These are phyloP conservation scores for Lomographa bimaculata DNA, from an alignment of 2,888 invertebrate genomes.

Conservation along the genomic window DNA sequence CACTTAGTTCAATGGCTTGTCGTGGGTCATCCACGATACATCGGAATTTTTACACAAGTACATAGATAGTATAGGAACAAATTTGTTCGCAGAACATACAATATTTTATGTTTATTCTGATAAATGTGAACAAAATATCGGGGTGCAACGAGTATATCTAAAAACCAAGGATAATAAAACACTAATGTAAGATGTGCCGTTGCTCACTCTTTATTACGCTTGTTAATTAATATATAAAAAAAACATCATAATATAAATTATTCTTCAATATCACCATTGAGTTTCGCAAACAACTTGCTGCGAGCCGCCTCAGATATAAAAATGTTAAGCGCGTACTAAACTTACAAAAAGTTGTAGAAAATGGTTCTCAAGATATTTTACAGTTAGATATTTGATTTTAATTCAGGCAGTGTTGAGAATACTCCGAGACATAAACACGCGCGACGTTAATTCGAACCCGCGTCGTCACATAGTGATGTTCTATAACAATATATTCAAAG, in stretches of 20 bases:
- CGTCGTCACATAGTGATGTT: conserved; percentile 22
- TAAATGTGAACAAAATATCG: no score
- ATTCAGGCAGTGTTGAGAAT: background rate
- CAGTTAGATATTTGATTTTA: no score
- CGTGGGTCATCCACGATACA: no score
- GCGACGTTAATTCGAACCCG: no score
- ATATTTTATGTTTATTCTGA: no score
- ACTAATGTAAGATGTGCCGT: conserved; percentile 74
- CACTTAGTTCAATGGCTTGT: no score
- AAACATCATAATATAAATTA: conserved; percentile 79
- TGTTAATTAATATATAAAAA: conserved; percentile 71
- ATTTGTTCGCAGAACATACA: no score
- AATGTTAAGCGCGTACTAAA: conserved; percentile 13
- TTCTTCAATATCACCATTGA: conserved; percentile 76
- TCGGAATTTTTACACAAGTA: no score
- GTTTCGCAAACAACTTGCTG: conserved; percentile 52
- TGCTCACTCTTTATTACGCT: conserved; percentile 83
- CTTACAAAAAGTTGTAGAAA: conserved; percentile 8
- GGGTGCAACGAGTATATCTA: no score
- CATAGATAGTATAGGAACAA: no score
- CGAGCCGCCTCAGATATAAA: conserved; percentile 37
- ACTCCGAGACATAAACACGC: no score
- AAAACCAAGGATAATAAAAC: conserved; percentile 56
- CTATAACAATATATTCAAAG: conserved; percentile 21
- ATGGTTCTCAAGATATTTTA: background rate